These are phyloP conservation scores for Phylloscopus trochilus DNA, from an alignment of 2,113 vertebrate genomes.

Conservation along the genomic window DNA sequence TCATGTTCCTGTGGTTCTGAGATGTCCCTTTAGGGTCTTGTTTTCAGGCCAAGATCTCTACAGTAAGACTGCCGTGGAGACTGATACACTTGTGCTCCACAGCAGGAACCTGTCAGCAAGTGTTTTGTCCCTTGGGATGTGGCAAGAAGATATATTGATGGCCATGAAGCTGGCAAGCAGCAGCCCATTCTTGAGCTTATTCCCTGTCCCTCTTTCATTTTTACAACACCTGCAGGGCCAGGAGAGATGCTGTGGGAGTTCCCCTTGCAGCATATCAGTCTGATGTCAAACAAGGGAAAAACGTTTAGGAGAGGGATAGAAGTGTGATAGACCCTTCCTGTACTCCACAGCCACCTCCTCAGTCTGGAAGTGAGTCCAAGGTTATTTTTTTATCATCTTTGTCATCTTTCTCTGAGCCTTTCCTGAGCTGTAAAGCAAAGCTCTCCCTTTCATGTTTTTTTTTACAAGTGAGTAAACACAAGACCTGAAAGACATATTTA, in stretches of 20 bases:
- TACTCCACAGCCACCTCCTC: not conserved
- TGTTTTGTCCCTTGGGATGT: not conserved
- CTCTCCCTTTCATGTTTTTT: not conserved
- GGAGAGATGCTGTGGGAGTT: not conserved
- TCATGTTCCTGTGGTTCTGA: not conserved
- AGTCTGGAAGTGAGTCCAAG: not conserved
- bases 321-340: not conserved
- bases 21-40: not conserved
- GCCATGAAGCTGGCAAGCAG: not conserved
- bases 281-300: not conserved
- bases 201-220: not conserved
- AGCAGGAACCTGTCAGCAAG: not conserved
- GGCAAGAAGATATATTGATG: not conserved
- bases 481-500: constrained; percentile 42
- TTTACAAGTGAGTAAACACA: constrained; percentile 15
- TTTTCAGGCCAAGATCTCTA: not conserved
- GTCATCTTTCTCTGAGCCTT: not conserved
- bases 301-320: not conserved
- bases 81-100: not conserved
- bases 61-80: not conserved
- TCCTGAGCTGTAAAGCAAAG: constrained; percentile 1
- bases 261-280: not conserved
- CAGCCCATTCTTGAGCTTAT: not conserved
- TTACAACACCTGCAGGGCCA: not conserved
- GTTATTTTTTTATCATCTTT: not conserved